Base-by-base conservation (phyloP, 2,113 vertebrate genomes). In the Podarcis muralis region DNA sequence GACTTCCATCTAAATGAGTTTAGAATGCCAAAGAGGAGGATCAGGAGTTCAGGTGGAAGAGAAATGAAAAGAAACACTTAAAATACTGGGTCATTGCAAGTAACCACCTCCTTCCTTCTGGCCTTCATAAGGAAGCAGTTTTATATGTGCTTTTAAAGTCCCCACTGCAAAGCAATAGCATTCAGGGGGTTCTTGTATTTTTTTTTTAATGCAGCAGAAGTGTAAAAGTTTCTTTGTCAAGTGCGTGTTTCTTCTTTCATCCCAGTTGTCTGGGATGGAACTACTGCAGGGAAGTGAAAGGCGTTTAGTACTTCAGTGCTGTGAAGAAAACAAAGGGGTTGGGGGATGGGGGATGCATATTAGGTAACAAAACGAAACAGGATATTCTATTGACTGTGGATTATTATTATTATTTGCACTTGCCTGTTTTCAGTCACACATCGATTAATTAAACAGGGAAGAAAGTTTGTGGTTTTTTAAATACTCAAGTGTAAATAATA, bases 1-100 rank as follows among this genome's bases (percentile, higher is more conserved):
- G 80, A 82, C 94, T 94, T 93, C 71, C 3, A 91, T 90, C 48
- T 92, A 93, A 96, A 92, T 93, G 92, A 94, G 75, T 95, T 92
- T 84, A 65, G 84, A 94, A 94, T 92, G 77, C 74, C 92, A 84
- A 95, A 93, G 87, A 90, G 80, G 87, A 93, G 93, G 91, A 92
- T 25, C 15, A 88, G 69, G 74, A 15, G 2, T 95, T 94, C 80
- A 93, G 86, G 40, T 89, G 76, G 53, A 85, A 57, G 72, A 78
- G 88, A 85, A 84, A 86, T 12, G 22, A 85, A 83, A 90, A 93
- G 69, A 94, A 89, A 11, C 20, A 25, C 20, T 68, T 77, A 92
- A 88, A 1, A 65, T 0, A 6, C 18, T 91, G 15, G 1, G 1
- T 88, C 86, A 95, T 69, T 6, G 81, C 91, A 89, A 88, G 87